Evolutionary conservation across 2,113 vertebrate genomes (phyloP).

Genomic region (Engystomops pustulosus): DNA sequence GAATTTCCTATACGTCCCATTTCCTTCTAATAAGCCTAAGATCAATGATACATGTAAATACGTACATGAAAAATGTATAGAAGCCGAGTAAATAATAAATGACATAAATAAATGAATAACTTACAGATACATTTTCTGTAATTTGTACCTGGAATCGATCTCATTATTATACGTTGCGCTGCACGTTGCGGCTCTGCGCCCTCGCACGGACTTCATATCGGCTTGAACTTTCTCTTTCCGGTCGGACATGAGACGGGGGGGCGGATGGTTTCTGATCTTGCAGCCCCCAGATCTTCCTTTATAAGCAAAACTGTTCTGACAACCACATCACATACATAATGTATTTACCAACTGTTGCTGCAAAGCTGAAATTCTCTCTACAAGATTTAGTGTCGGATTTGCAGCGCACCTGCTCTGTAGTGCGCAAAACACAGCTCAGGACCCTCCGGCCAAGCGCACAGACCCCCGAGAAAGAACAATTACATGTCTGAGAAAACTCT

Average conservation of each 20-base stretch:
- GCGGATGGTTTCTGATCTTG: neutral
- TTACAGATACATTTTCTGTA: neutral
- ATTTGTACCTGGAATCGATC: neutral
- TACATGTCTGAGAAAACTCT: conserved; percentile 61
- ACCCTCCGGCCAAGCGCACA: conserved; percentile 60
- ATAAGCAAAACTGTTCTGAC: conserved; percentile 3
- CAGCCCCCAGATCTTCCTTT: neutral
- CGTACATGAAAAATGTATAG: too few species aligned
- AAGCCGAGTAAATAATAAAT: neutral
- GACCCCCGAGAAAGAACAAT: conserved; percentile 60
- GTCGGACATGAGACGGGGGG: neutral
- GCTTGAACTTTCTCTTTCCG: neutral
- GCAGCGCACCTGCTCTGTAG: conserved; percentile 60
- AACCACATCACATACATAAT: conserved; percentile 9
- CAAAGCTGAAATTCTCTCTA: neutral
- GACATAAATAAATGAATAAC: neutral
- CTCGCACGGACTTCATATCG: neutral
- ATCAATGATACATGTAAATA: too few species aligned
- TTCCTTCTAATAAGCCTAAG: too few species aligned
- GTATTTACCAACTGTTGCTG: conserved; percentile 27
- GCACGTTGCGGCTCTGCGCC: neutral
- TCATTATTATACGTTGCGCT: neutral
- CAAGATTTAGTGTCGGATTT: conserved; percentile 1
- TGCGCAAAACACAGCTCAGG: conserved; percentile 65
- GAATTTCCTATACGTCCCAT: too few species aligned